Conservation (phyloP, 2,888 invertebrate species). For the Acanthoscelides obtectus region DNA sequence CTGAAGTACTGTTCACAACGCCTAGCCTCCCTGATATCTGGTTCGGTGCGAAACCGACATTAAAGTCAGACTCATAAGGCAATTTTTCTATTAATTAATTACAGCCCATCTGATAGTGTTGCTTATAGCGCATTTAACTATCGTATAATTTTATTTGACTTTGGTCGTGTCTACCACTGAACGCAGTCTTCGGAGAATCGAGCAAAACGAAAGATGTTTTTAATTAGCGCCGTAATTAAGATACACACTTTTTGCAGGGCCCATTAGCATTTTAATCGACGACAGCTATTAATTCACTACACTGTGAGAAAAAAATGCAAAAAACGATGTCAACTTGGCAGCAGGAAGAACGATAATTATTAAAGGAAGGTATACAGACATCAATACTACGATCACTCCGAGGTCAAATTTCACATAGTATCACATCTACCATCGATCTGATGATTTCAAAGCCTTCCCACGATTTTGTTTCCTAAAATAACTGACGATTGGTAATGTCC, state of each 20-base stretch:
- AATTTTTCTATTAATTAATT: not conserved
- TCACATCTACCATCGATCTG: too few species aligned
- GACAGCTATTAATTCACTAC: not conserved
- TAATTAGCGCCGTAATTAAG: not conserved
- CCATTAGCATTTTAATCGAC: not conserved
- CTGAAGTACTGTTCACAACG: too few species aligned
- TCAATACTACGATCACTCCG: too few species aligned
- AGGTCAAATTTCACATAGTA: too few species aligned
- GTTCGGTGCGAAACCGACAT: too few species aligned
- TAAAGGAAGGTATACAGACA: too few species aligned
- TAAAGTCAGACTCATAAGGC: too few species aligned
- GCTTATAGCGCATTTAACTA: not conserved
- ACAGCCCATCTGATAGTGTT: not conserved
- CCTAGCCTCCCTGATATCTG: too few species aligned
- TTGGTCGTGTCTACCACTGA: not conserved
- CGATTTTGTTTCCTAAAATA: too few species aligned
- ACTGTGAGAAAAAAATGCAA: not conserved
- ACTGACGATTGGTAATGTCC: too few species aligned
- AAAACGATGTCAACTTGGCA: not conserved
- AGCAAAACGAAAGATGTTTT: not conserved
- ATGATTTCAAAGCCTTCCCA: too few species aligned
- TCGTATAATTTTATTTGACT: not conserved
- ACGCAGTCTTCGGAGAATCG: not conserved
- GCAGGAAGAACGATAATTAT: not conserved
- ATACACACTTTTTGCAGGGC: not conserved